Evolutionary conservation across 2,797 vertebrate genomes (phyloP).

Genomic region (Cygnus olor): DNA sequence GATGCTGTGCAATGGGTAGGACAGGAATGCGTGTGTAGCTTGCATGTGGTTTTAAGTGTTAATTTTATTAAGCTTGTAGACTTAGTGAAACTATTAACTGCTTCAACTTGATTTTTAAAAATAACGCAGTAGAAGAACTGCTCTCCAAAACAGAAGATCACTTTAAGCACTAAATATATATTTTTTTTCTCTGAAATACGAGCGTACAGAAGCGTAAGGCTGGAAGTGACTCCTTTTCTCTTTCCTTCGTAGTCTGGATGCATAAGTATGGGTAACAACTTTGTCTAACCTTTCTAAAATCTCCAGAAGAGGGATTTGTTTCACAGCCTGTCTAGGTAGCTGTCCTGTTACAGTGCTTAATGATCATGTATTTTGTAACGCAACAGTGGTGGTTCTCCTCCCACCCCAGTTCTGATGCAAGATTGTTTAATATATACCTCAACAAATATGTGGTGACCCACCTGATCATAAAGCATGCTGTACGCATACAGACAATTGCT

Average conservation of each 20-base stretch:
- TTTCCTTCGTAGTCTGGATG: neutral
- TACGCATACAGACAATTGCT: neutral
- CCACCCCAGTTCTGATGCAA: neutral
- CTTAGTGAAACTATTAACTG: neutral
- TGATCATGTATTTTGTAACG: conserved; percentile 7
- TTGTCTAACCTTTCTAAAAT: neutral
- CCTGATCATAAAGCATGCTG: neutral
- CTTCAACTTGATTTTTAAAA: conserved; percentile 17
- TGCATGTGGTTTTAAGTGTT: neutral
- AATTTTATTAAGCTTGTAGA: conserved; percentile 18
- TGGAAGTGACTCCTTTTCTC: neutral
- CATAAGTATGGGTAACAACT: neutral
- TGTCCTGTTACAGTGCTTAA: conserved; percentile 6
- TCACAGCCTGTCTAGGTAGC: conserved; percentile 23
- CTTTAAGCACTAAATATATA: neutral
- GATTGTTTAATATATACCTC: conserved; percentile 7
- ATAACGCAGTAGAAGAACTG: neutral
- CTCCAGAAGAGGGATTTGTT: conserved; percentile 26
- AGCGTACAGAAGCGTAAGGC: neutral
- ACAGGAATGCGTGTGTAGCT: neutral
- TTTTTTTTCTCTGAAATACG: neutral
- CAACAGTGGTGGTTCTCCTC: neutral
- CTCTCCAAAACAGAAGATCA: neutral
- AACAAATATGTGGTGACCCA: neutral
- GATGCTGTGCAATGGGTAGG: neutral